Base-by-base conservation (phyloP, 2,888 invertebrate genomes). In the Aporophyla lueneburgensis region DNA sequence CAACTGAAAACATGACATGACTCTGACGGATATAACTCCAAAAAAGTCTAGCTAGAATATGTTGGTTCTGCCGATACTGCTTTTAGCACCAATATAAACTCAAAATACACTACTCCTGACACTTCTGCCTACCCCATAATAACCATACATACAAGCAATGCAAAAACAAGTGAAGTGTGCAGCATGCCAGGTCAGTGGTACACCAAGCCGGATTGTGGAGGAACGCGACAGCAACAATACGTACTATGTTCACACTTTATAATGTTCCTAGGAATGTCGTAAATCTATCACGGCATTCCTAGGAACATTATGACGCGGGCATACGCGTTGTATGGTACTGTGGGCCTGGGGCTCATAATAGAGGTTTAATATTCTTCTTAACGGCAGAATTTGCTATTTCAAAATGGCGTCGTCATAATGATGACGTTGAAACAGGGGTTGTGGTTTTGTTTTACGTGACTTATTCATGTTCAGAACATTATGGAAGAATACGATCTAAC, bases 151-250 rank as follows among this genome's bases (percentile, higher is more conserved):
- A 49, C 53, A 53, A 46, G 49, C 66, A 49, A 74, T 63, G 81
- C 81, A 84, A 81, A 85, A 81, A 82, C 71, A 76, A 72, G 56
- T 51, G 69, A 65, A 63, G 67, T 70, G 49, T 53, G 16, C 58
- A 69, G 66, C 59, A 61, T 56, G 85, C 61, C 76, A 72, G 89
- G 89, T 89, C 85, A 88, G 81, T 88, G 85, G 88, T 83, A 84
- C 89, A 77, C 16, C 74, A 33, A 88, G 87, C 80, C 89, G 89
- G 87, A 89, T 86, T 76, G 73, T 59, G 27, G 19, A 72, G 70
- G 86, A 69, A 78, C 80, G 63, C 80, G 69, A 72, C 72, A 46
- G 67, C 51, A 76, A 87, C 87, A 76, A 87, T 81, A 66, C 76
- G 9, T 40, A 33, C 56, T 53, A 33, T 46, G 40, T 87, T 76